A percentile compares a stretch with the other conserved stretches of the same genome.
phyloP scores from a whole-genome alignment of 53 echinoderm and acorn worm species.

The Holothuria scabra region DNA sequence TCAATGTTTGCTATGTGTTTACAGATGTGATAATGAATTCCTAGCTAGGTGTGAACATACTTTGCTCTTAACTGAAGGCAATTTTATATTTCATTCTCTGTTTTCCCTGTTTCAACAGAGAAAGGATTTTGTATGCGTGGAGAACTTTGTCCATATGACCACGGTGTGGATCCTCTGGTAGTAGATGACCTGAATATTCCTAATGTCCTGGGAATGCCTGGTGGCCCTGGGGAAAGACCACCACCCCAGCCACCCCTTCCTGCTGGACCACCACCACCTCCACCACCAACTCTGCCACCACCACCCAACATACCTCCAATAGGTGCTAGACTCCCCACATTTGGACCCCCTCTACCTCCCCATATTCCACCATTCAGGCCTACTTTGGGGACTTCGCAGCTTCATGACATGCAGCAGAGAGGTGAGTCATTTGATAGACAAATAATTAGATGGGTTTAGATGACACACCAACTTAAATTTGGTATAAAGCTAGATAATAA shows the following conservation, averaged over 20 bases:
- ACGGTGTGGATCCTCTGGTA: slow-evolving; percentile 90
- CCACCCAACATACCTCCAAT: slow-evolving; percentile 55
- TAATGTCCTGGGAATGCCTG: slow-evolving; percentile 10
- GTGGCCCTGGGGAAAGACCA: slow-evolving; percentile 10
- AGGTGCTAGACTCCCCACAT: slow-evolving; percentile 47
- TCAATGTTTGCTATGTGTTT: no score
- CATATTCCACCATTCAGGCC: slow-evolving; percentile 36
- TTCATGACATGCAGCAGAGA: slow-evolving; percentile 25
- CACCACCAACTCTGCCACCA: slow-evolving; percentile 59
- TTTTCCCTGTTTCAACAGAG: slow-evolving; percentile 55
- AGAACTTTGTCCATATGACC: slow-evolving; percentile 93
- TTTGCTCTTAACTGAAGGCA: no score
- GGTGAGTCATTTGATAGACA: background rate
- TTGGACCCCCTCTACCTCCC: slow-evolving; percentile 44
- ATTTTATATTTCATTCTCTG: background rate
- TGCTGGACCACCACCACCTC: slow-evolving; percentile 70
- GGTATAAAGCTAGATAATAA: no score
- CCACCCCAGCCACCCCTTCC: slow-evolving; percentile 66
- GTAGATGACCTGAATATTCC: slow-evolving; percentile 84
- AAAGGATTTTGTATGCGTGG: slow-evolving; percentile 98
- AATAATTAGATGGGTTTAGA: no score
- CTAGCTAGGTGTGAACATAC: no score
- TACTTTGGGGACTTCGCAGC: slow-evolving; percentile 47
- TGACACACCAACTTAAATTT: no score
- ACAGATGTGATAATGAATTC: no score